These are phyloP conservation scores for Bombus picipes DNA, from an alignment of 1,140 invertebrate genomes.

Conservation along the genomic window DNA sequence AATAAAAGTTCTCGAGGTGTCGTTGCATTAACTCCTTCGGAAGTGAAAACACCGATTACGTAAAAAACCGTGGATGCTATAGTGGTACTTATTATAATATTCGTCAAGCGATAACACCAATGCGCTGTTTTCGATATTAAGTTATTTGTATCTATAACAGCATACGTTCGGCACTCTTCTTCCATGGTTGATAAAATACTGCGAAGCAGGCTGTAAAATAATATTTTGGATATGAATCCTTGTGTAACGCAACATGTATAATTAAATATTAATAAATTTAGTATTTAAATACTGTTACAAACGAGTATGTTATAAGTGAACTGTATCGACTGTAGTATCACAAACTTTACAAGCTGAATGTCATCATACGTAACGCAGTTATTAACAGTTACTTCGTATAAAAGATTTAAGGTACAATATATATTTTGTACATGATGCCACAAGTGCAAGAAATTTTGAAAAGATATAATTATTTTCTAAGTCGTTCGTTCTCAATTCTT, in stretches of 20 bases:
- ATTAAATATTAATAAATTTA: not conserved
- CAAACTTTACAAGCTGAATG: too few species aligned
- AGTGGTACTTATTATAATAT: not conserved
- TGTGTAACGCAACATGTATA: too few species aligned
- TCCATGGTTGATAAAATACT: constrained; percentile 34
- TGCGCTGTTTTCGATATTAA: constrained; percentile 28
- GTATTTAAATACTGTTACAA: not conserved
- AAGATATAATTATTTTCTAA: not conserved
- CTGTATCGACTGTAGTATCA: too few species aligned
- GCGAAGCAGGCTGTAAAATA: constrained; percentile 36
- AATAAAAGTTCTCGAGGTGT: constrained; percentile 31
- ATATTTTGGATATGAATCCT: not conserved
- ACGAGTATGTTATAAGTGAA: too few species aligned
- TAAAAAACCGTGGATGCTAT: not conserved
- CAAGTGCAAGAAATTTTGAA: too few species aligned
- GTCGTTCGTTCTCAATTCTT: too few species aligned
- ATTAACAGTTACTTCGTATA: too few species aligned
- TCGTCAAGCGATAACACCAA: constrained; percentile 34
- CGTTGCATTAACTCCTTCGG: not conserved
- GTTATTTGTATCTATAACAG: not conserved
- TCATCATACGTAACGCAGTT: too few species aligned
- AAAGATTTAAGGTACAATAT: too few species aligned
- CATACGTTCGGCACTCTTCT: constrained; percentile 43
- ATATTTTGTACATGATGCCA: too few species aligned
- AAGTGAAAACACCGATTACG: not conserved